These are phyloP conservation scores for Nasalis larvatus DNA, from an alignment of 2,113 vertebrate species.

Conservation along the genomic window DNA sequence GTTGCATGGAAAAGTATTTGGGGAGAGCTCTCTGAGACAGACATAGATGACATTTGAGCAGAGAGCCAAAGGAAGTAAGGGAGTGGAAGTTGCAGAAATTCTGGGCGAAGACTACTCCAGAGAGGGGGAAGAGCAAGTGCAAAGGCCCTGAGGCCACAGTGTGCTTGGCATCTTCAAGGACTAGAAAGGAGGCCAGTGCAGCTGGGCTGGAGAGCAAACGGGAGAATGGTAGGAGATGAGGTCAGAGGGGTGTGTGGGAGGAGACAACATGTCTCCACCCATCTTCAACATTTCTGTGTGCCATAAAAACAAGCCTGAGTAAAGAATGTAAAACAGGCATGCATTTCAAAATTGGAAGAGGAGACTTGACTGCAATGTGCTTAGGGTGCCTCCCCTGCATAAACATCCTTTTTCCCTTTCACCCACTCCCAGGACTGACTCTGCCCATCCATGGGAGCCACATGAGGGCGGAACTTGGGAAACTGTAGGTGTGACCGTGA, in stretches of 20 bases:
- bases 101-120: not conserved
- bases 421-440: not conserved
- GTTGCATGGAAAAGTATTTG: not conserved
- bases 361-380: not conserved
- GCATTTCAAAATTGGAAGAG: not conserved
- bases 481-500: not conserved
- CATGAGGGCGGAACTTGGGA: not conserved
- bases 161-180: not conserved
- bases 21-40: not conserved
- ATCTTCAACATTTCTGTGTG: not conserved
- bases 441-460: not conserved
- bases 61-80: not conserved
- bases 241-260: not conserved
- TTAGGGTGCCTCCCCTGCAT: not conserved
- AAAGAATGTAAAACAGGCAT: not conserved
- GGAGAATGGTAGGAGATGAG: not conserved
- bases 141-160: slow-evolving; percentile 21
- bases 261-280: not conserved
- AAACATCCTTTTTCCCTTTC: not conserved
- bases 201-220: not conserved
- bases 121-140: not conserved
- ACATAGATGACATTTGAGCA: not conserved
- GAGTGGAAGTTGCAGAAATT: not conserved
- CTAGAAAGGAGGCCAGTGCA: not conserved
- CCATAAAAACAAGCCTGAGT: not conserved